These are phyloP conservation scores for Acanthococcus lagerstroemiae DNA, from an alignment of 2,888 invertebrate species.

Conservation along the genomic window DNA sequence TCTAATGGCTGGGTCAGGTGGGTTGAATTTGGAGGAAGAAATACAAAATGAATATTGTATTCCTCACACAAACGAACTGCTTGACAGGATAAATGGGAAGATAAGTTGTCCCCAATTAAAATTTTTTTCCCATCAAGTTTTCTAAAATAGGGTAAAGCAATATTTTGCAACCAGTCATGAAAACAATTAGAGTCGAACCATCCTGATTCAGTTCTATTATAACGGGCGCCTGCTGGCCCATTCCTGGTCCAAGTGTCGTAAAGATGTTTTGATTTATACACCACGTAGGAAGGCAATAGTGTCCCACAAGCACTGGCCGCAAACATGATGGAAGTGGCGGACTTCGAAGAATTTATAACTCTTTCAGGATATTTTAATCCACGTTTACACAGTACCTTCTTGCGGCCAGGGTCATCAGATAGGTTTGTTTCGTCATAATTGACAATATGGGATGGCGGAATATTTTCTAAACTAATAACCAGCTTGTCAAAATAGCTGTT, in stretches of 20 bases:
- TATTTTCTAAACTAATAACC: constrained; percentile 27
- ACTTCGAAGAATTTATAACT: constrained; percentile 40
- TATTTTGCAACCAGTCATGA: constrained; percentile 39
- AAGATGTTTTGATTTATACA: constrained; percentile 42
- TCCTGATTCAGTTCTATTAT: constrained; percentile 41
- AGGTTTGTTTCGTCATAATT: constrained; percentile 41
- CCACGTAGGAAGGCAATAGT: constrained; percentile 41
- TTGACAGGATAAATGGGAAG: constrained; percentile 38
- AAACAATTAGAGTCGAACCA: constrained; percentile 41
- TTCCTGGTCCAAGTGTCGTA: constrained; percentile 41
- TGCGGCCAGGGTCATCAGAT: constrained; percentile 37
- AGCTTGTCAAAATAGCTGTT: constrained; percentile 36
- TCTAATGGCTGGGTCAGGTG: too few species aligned
- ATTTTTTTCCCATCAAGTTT: too few species aligned
- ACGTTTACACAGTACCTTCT: constrained; percentile 37
- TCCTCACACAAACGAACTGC: too few species aligned
- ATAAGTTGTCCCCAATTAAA: constrained; percentile 40
- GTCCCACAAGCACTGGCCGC: constrained; percentile 40
- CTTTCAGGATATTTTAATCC: constrained; percentile 41
- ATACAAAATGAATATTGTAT: too few species aligned
- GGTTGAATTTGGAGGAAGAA: too few species aligned
- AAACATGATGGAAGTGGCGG: constrained; percentile 41
- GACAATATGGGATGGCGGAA: constrained; percentile 37
- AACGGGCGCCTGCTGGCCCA: constrained; percentile 41
- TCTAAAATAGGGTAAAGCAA: constrained; percentile 36